These are phyloP conservation scores for Cariama cristata DNA, from an alignment of 2,113 vertebrate species.

Conservation along the genomic window DNA sequence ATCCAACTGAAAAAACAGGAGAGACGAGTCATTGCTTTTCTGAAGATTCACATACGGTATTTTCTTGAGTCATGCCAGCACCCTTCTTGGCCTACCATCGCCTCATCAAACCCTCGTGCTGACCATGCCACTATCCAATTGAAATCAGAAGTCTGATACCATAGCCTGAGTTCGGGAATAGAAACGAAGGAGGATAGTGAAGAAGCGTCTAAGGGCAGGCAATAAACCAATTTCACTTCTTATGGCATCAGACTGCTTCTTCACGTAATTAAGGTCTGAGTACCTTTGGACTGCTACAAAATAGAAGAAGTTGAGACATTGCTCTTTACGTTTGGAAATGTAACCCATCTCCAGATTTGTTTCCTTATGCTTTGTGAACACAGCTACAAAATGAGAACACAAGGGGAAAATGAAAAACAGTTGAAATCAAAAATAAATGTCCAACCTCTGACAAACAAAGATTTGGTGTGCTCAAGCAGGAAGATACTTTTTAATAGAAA, in stretches of 20 bases:
- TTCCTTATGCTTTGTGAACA: not conserved
- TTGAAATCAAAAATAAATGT: not conserved
- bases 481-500: not conserved
- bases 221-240: not conserved
- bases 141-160: not conserved
- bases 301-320: not conserved
- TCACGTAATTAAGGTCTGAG: not conserved
- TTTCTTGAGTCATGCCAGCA: not conserved
- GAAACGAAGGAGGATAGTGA: not conserved
- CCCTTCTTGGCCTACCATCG: not conserved
- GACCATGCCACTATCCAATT: not conserved
- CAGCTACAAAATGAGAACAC: not conserved
- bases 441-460: not conserved
- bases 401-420: not conserved
- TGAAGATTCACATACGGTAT: fast-evolving
- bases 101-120: not conserved
- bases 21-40: not conserved
- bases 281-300: not conserved
- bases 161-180: not conserved
- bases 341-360: not conserved
- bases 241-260: not conserved
- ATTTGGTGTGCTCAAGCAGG: not conserved
- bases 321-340: not conserved
- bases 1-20: too few relatives aligned
- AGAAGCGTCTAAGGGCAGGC: not conserved